These are phyloP conservation scores for Zygaena filipendulae DNA, from an alignment of 2,888 invertebrate species.

Conservation along the genomic window DNA sequence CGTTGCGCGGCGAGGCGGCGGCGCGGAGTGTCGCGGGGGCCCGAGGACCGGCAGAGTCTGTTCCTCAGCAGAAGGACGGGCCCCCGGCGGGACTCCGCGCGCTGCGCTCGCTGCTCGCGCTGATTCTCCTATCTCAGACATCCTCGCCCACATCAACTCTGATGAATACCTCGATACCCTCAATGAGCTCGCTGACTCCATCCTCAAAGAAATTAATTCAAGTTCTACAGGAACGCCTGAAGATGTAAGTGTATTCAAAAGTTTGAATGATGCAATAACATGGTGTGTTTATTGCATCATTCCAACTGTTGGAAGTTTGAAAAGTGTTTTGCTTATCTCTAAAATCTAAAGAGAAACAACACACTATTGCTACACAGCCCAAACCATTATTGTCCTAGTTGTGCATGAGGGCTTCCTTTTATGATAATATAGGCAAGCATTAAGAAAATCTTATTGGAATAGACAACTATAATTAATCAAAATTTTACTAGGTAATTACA, in stretches of 20 bases:
- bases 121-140: constrained; percentile 87
- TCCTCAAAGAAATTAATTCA: constrained; percentile 83
- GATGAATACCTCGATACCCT: constrained; percentile 77
- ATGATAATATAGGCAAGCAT: too few species aligned
- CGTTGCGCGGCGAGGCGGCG: constrained; percentile 67
- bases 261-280: constrained; percentile 1
- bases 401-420: too few species aligned
- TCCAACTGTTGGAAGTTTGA: too few species aligned
- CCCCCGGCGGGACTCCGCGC: constrained; percentile 77
- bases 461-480: too few species aligned
- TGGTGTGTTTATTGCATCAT: not conserved
- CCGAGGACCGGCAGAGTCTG: constrained; percentile 84
- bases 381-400: too few species aligned
- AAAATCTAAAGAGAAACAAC: too few species aligned
- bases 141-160: constrained; percentile 82
- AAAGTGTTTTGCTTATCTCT: too few species aligned
- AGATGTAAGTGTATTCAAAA: constrained; percentile 65
- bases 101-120: constrained; percentile 78
- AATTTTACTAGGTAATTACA: too few species aligned
- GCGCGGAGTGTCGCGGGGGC: constrained; percentile 76
- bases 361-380: too few species aligned
- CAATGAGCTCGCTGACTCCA: constrained; percentile 85
- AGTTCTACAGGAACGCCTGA: constrained; percentile 73
- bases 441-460: too few species aligned
- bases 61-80: constrained; percentile 96